Conservation (phyloP, 2,888 invertebrate species). For the Agrochola circellaris region DNA sequence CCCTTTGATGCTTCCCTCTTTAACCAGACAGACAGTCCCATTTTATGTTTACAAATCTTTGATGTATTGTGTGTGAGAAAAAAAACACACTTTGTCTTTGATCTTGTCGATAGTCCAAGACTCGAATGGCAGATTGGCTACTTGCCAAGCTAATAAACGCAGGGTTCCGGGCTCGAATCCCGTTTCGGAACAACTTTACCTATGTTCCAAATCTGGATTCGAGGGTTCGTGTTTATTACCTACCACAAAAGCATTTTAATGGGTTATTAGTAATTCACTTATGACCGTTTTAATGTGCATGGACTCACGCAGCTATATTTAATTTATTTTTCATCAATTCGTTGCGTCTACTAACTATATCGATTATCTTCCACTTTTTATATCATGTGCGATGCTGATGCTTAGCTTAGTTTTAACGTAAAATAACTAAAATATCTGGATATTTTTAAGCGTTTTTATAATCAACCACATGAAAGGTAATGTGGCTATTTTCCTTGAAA, state of each 20-base stretch:
- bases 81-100: constrained; percentile 29
- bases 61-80: neutral
- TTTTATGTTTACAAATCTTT: constrained; percentile 19
- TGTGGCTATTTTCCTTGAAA: neutral
- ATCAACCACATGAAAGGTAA: no score
- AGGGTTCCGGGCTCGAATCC: constrained; percentile 51
- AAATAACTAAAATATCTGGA: no score
- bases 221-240: constrained; percentile 30
- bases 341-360: no score
- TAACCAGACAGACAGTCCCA: neutral
- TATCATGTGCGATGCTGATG: neutral
- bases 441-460: no score
- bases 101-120: constrained; percentile 29
- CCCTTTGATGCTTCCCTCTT: neutral
- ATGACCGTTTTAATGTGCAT: constrained; percentile 25
- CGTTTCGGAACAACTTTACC: constrained; percentile 39
- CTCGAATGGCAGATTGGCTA: constrained; percentile 40
- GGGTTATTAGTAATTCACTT: constrained; percentile 33
- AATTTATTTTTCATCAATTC: neutral
- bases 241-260: constrained; percentile 17
- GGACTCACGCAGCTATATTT: constrained; percentile 15
- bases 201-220: constrained; percentile 43
- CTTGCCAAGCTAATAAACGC: constrained; percentile 37
- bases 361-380: neutral
- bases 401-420: neutral